Percentiles rank a stretch among this genome's conserved stretches.
Conservation (phyloP, 2,113 vertebrate genomes). For the Pangasianodon hypophthalmus region DNA sequence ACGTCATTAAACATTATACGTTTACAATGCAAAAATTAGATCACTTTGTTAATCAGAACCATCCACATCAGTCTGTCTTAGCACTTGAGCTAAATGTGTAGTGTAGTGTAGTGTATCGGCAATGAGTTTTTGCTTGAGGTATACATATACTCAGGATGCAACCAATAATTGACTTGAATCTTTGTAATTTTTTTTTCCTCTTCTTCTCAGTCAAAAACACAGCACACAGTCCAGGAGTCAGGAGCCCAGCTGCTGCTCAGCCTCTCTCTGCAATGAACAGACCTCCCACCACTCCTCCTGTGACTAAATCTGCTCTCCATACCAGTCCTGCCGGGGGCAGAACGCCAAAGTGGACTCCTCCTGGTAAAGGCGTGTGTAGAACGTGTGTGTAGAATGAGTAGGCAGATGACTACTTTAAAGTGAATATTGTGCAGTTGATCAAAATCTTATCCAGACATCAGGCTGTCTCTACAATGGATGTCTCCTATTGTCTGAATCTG, state of each 20-base stretch:
- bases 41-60: not conserved
- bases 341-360: slow-evolving; percentile 85
- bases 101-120: no score
- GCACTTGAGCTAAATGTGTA: no score
- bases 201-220: slow-evolving; percentile 36
- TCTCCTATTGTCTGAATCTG: no score
- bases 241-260: slow-evolving; percentile 57
- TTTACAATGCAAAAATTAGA: no score
- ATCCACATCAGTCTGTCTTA: not conserved
- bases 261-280: slow-evolving; percentile 37
- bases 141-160: not conserved
- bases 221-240: slow-evolving; percentile 4
- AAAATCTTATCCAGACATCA: not conserved
- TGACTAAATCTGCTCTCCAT: slow-evolving; percentile 51
- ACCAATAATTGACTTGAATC: not conserved
- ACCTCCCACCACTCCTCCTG: slow-evolving; percentile 40
- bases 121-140: not conserved
- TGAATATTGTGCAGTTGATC: not conserved
- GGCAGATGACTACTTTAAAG: not conserved
- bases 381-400: not conserved
- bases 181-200: not conserved
- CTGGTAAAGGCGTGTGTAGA: slow-evolving; percentile 77
- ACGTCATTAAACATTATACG: not conserved
- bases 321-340: slow-evolving; percentile 70
- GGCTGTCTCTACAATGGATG: not conserved